Conservation (phyloP, 1,140 invertebrate species). For the Trachymyrmex cornetzi region DNA sequence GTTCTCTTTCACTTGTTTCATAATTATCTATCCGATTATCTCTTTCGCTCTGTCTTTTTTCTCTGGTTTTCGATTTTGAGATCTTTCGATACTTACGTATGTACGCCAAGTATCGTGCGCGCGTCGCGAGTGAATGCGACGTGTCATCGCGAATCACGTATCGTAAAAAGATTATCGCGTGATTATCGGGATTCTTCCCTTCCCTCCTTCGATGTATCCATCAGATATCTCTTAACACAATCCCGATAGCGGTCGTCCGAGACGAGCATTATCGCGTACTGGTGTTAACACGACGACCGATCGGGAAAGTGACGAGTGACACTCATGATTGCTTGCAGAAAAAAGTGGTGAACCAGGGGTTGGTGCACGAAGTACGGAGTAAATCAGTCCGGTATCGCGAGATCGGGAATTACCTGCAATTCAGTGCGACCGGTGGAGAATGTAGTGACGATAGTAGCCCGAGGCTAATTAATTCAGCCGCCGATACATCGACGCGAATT, state of each 20-base stretch:
- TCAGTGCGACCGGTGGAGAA: conserved; percentile 20
- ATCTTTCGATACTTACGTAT: conserved; percentile 41
- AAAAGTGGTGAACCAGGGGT: conserved; percentile 49
- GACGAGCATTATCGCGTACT: conserved; percentile 33
- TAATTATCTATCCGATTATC: neutral
- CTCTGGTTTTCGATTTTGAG: neutral
- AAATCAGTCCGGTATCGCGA: conserved; percentile 2
- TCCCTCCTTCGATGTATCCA: neutral
- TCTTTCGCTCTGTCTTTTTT: neutral
- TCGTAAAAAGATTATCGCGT: conserved; percentile 55
- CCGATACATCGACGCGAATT: neutral
- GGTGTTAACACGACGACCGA: conserved; percentile 8
- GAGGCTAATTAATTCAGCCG: neutral
- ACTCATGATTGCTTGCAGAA: conserved; percentile 59
- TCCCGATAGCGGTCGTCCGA: conserved; percentile 44
- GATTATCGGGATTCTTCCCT: conserved; percentile 31
- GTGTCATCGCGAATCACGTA: conserved; percentile 63
- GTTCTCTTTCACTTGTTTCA: conserved; percentile 18
- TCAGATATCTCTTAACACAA: conserved; percentile 15
- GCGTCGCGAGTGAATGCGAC: conserved; percentile 67
- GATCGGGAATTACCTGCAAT: neutral
- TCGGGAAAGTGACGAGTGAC: conserved; percentile 59
- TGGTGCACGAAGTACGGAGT: conserved; percentile 37
- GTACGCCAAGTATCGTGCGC: conserved; percentile 61
- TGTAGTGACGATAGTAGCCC: conserved; percentile 36